phyloP scores from a whole-genome alignment of 2,888 invertebrate species.

The Pantelozetes paolii region DNA sequence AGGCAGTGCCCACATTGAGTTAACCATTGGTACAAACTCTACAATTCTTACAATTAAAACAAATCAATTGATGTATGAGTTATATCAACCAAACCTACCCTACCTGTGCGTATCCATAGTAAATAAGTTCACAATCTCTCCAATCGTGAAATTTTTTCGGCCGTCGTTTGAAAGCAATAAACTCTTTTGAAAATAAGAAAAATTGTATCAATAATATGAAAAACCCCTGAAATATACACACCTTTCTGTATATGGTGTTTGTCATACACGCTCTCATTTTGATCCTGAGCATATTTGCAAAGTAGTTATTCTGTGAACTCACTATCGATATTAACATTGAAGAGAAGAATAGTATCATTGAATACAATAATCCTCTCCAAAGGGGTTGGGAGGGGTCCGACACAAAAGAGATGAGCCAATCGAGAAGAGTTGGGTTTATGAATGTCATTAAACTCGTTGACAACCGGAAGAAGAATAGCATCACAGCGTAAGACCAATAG shows the following conservation, averaged over 20 bases:
- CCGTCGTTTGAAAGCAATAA: constrained; percentile 53
- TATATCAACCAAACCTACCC: no score
- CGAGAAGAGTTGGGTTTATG: constrained; percentile 67
- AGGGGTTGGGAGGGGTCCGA: constrained; percentile 54
- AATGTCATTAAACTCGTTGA: constrained; percentile 79
- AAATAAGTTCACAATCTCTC: constrained; percentile 59
- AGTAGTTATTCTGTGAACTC: constrained; percentile 82
- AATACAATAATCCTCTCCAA: constrained; percentile 85
- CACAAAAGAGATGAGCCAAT: constrained; percentile 37
- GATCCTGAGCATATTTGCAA: constrained; percentile 83
- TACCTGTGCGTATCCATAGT: constrained; percentile 55
- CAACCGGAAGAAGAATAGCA: constrained; percentile 77
- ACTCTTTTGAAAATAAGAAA: no score
- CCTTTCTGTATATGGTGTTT: constrained; percentile 78
- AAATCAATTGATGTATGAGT: no score
- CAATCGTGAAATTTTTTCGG: constrained; percentile 55
- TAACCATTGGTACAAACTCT: constrained; percentile 52
- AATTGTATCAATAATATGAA: constrained; percentile 63
- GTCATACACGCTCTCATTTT: constrained; percentile 80
- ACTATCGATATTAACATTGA: constrained; percentile 76
- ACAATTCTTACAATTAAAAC: constrained; percentile 48
- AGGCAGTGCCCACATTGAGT: constrained; percentile 53
- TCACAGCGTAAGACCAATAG: constrained; percentile 57
- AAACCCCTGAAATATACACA: constrained; percentile 80
- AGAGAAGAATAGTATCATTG: constrained; percentile 66